These are phyloP conservation scores for Cosmopolites sordidus DNA, from an alignment of 2,888 invertebrate genomes.

Conservation along the genomic window DNA sequence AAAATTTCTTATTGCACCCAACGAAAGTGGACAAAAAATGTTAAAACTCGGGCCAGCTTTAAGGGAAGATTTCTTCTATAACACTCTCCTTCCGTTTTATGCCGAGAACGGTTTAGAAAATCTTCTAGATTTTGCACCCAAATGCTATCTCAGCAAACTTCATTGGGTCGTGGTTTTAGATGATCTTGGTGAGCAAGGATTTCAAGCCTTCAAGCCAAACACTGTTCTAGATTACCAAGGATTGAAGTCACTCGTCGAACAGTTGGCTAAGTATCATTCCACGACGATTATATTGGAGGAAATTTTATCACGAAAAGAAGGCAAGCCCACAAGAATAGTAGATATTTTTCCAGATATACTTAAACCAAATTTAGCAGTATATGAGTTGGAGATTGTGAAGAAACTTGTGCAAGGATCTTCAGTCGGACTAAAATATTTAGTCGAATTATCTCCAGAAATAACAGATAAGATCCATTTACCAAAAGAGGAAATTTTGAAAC, in stretches of 20 bases:
- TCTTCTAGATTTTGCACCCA: conserved; percentile 36
- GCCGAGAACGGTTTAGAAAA: conserved; percentile 32
- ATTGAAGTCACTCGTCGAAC: conserved; percentile 28
- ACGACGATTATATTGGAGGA: conserved; percentile 40
- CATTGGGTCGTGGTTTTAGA: conserved; percentile 44
- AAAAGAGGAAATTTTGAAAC: background rate
- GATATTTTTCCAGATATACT: conserved; percentile 35
- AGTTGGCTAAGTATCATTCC: conserved; percentile 38
- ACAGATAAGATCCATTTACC: background rate
- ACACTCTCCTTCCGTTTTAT: conserved; percentile 39
- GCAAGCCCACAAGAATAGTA: conserved; percentile 30
- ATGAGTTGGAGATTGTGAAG: background rate
- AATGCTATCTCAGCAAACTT: conserved; percentile 40
- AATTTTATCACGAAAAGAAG: conserved; percentile 26
- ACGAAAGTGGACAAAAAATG: background rate
- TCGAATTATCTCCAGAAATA: conserved; percentile 8
- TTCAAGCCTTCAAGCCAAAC: conserved; percentile 8
- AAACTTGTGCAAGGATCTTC: background rate
- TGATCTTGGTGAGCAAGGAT: conserved; percentile 36
- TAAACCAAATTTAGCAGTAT: conserved; percentile 9
- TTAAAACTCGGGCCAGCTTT: conserved; percentile 2
- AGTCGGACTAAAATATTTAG: background rate
- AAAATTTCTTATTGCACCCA: conserved; percentile 8
- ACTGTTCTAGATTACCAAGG: conserved; percentile 27
- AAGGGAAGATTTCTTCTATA: conserved; percentile 44